A percentile compares a stretch with the other conserved stretches of the same genome.
Conservation (phyloP, 2,113 vertebrate genomes). For the Maccullochella peelii region DNA sequence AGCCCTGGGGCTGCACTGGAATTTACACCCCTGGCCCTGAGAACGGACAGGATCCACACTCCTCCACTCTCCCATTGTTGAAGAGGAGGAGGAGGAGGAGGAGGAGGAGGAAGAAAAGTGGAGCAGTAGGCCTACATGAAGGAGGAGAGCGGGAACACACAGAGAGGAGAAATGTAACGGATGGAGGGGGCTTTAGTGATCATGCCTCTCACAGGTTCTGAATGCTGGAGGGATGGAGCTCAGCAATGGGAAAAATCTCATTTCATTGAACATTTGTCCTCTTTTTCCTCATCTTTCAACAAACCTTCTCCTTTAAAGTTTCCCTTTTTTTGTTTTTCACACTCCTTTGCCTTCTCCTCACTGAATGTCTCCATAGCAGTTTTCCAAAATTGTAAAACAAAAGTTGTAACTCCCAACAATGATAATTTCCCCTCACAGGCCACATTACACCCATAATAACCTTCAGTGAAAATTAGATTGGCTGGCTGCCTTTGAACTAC, state of each 20-base stretch:
- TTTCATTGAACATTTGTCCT: neutral
- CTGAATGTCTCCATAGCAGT: neutral
- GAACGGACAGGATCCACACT: constrained; percentile 87
- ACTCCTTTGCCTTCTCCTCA: neutral
- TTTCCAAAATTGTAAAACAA: constrained; percentile 20
- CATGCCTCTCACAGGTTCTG: constrained; percentile 47
- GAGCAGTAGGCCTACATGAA: constrained; percentile 43
- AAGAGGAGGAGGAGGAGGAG: constrained; percentile 46
- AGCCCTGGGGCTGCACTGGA: constrained; percentile 90
- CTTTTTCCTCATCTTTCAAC: neutral
- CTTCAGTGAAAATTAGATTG: constrained; percentile 39
- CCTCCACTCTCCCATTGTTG: constrained; percentile 74
- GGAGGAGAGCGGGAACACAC: constrained; percentile 56
- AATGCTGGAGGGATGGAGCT: constrained; percentile 55
- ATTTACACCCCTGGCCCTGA: constrained; percentile 91
- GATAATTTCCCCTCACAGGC: constrained; percentile 27
- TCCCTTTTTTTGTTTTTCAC: neutral
- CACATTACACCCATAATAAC: constrained; percentile 48
- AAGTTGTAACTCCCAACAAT: neutral
- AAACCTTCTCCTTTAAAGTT: constrained; percentile 3
- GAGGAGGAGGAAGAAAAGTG: constrained; percentile 17
- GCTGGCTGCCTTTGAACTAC: constrained; percentile 27
- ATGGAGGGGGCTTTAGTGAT: constrained; percentile 56
- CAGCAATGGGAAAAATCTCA: constrained; percentile 35
- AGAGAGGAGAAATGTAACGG: constrained; percentile 75